Evolutionary conservation across 2,888 invertebrate genomes (phyloP).

Genomic region (Sinodicranocentrus sp.): DNA sequence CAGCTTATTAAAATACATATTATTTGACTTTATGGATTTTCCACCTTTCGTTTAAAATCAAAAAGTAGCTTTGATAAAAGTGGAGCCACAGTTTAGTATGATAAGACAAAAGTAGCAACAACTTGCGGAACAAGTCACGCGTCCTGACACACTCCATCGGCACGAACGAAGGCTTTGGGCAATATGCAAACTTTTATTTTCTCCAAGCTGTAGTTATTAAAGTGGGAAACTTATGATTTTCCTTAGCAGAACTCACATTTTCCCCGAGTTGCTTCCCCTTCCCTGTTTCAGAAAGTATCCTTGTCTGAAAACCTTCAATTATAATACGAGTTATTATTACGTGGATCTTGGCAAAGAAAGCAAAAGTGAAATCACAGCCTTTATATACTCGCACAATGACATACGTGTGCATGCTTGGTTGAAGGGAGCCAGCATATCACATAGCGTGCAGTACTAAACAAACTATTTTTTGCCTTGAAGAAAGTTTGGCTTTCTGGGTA

Average conservation of each 20-base stretch:
- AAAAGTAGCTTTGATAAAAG: background rate
- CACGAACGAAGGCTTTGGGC: slow-evolving; percentile 50
- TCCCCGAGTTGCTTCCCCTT: slow-evolving; percentile 56
- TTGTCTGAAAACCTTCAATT: slow-evolving; percentile 54
- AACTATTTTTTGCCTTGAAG: slow-evolving; percentile 26
- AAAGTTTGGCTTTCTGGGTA: slow-evolving; percentile 23
- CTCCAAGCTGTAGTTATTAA: background rate
- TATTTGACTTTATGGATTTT: no score
- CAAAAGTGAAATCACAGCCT: slow-evolving; percentile 56
- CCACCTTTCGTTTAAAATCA: slow-evolving; percentile 12
- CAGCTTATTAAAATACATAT: no score
- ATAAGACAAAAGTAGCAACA: slow-evolving; percentile 41
- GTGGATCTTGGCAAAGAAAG: slow-evolving; percentile 41
- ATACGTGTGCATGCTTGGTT: background rate
- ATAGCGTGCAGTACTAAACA: background rate
- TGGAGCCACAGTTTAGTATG: background rate
- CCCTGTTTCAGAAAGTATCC: slow-evolving; percentile 2
- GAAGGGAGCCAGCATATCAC: background rate
- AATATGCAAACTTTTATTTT: background rate
- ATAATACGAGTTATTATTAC: slow-evolving; percentile 37
- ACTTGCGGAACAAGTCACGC: slow-evolving; percentile 55
- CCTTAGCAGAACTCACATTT: slow-evolving; percentile 22
- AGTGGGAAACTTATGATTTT: slow-evolving; percentile 4
- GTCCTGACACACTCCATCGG: slow-evolving; percentile 40
- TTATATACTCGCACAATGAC: background rate